phyloP scores from a whole-genome alignment of 1,140 invertebrate species.

The Trichonephila inaurata region DNA sequence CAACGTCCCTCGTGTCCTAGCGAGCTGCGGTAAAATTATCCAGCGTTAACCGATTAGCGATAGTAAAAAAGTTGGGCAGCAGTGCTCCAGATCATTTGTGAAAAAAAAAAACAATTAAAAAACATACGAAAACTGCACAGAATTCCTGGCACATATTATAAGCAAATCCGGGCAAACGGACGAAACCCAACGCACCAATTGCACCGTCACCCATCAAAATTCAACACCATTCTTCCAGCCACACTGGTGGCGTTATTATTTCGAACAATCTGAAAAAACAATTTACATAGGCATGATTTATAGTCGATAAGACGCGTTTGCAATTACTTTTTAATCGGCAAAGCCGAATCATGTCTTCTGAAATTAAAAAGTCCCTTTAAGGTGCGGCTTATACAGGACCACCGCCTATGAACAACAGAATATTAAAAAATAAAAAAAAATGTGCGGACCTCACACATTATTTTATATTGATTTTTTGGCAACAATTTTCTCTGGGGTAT shows the following conservation, averaged over 20 bases:
- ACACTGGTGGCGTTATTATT: not conserved
- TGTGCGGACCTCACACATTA: slow-evolving; percentile 40
- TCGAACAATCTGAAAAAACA: not conserved
- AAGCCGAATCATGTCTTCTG: not conserved
- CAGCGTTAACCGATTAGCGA: too few species aligned
- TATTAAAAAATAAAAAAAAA: not conserved
- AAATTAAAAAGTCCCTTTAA: slow-evolving; percentile 3
- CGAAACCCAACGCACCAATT: too few species aligned
- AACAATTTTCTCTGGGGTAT: not conserved
- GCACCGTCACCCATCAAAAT: not conserved
- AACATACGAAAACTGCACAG: too few species aligned
- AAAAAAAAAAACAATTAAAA: too few species aligned
- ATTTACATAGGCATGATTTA: slow-evolving; percentile 53
- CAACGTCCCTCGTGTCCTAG: too few species aligned
- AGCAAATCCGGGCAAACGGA: too few species aligned
- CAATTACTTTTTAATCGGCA: slow-evolving; percentile 50
- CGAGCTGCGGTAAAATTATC: too few species aligned
- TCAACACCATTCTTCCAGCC: not conserved
- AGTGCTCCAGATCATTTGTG: too few species aligned
- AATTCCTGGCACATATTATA: too few species aligned
- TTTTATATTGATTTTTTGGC: slow-evolving; percentile 7
- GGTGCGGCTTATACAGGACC: slow-evolving; percentile 28
- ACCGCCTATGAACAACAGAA: slow-evolving; percentile 15
- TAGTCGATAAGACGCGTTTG: not conserved
- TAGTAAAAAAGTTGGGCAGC: too few species aligned